Percentiles rank a stretch among this genome's conserved stretches.
phyloP scores from a whole-genome alignment of 1,140 invertebrate species.

The Acromyrmex echinatior region DNA sequence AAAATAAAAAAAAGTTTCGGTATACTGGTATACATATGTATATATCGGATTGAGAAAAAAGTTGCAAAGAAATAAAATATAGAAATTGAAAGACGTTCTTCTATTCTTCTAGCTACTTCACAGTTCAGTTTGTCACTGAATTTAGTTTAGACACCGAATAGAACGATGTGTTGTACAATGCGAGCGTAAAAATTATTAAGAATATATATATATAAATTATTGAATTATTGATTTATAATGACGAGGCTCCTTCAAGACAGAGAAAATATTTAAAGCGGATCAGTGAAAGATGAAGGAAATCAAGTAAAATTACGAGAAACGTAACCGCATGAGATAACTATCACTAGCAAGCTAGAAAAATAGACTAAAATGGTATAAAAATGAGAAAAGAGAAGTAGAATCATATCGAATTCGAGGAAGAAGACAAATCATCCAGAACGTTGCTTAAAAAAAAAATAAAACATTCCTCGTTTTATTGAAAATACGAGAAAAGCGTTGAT shows the following conservation, averaged over 20 bases:
- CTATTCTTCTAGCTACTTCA: too few relatives aligned
- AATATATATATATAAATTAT: background rate
- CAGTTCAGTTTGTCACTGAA: too few relatives aligned
- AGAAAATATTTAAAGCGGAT: background rate
- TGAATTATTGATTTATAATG: background rate
- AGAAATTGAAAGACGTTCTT: too few relatives aligned
- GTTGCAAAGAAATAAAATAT: too few relatives aligned
- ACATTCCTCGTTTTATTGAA: background rate
- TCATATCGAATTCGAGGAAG: background rate
- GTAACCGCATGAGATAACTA: background rate
- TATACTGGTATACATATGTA: too few relatives aligned
- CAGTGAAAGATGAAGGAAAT: background rate
- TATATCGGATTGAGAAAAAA: conserved; percentile 5
- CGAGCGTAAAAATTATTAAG: background rate
- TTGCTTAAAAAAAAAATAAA: background rate
- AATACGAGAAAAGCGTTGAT: background rate
- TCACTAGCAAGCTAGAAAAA: background rate
- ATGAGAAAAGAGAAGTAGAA: background rate
- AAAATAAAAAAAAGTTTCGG: background rate
- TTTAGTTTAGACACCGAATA: too few relatives aligned
- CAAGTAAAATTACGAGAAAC: background rate
- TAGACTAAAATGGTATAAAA: background rate
- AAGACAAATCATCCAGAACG: background rate
- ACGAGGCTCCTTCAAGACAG: background rate
- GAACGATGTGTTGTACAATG: too few relatives aligned